Evolutionary conservation across 2,797 vertebrate genomes (phyloP).

Genomic region (Sciurus carolinensis): DNA sequence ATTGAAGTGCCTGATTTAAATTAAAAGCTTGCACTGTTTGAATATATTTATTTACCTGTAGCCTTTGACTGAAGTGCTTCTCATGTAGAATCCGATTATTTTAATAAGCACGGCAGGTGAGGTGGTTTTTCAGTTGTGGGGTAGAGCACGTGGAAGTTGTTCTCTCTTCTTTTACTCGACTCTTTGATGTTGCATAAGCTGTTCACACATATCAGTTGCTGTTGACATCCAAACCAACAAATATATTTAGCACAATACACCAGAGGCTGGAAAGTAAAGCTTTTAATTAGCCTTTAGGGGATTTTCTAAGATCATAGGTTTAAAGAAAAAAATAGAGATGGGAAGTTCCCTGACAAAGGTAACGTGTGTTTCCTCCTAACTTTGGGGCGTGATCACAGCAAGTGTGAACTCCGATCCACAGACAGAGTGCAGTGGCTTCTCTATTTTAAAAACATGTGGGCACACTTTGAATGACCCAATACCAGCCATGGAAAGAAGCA

Average conservation of each 20-base stretch:
- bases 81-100: not conserved
- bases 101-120: conserved; percentile 69
- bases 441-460: conserved; percentile 5
- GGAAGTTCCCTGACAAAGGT: conserved; percentile 67
- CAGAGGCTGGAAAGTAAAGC: conserved; percentile 77
- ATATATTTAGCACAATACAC: conserved; percentile 87
- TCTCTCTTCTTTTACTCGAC: conserved; percentile 67
- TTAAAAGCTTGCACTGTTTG: not conserved
- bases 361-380: conserved; percentile 48
- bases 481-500: not conserved
- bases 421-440: not conserved
- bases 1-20: not conserved
- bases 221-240: conserved; percentile 87
- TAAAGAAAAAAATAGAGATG: conserved; percentile 61
- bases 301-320: conserved; percentile 83
- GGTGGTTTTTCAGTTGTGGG: conserved; percentile 16
- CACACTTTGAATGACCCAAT: conserved; percentile 8
- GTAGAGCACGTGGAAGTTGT: not conserved
- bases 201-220: conserved; percentile 82
- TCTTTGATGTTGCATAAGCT: conserved; percentile 85
- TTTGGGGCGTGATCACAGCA: conserved; percentile 51
- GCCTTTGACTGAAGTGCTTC: conserved; percentile 29
- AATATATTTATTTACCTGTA: conserved; percentile 33
- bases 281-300: conserved; percentile 89
- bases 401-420: not conserved